Base-by-base conservation (phyloP, 1,140 invertebrate species). In the Zaprionus nigranus region DNA sequence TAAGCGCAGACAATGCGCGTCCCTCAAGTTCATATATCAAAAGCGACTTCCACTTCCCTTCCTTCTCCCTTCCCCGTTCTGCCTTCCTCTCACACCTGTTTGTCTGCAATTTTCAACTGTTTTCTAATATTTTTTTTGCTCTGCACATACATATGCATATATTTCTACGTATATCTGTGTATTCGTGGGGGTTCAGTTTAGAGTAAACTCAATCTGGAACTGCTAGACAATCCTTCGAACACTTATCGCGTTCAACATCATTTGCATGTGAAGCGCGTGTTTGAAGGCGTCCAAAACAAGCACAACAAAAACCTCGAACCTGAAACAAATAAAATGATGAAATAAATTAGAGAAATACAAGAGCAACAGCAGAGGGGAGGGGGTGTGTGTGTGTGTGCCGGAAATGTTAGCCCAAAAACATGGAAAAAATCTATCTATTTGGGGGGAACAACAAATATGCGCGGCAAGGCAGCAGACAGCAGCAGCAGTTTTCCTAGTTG, bases 201-300 rank as follows among this genome's bases (percentile, higher is more conserved):
- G 49, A 53, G 49, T 34, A 34, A 53, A 59, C 57, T 54, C 65
- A 62, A 61, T 62, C 72, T 69, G 66, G 67, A 75, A 54, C 36
- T 53, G 43, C 20, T 64, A 57, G 51, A 71, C 84, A 87, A 90
- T 81, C 85, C 81, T 88, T 81, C 64, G 75, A 87, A 90, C 84
- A 88, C 84, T 88, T 88, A 88, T 90, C 85, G 84, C 78, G 84
- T 81, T 90, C 85, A 90, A 81, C 81, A 88, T 88, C 84, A 88
- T 88, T 88, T 88, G 84, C 84, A 88, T 88, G 85, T 79, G 38
- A 40, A n/a, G 53, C 69, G 78, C 63, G 83, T 73, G 71, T 71
- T 67, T 66, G 63, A 71, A 78, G 40, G 40, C 61, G 59, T 26
- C 54, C 28, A 72, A 72, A 76, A 36, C 60, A 84, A 84, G 78